A percentile compares a stretch with the other conserved stretches of the same genome.
These are phyloP conservation scores for Apodemia duryi DNA, from an alignment of 2,888 invertebrate genomes.

Conservation along the genomic window DNA sequence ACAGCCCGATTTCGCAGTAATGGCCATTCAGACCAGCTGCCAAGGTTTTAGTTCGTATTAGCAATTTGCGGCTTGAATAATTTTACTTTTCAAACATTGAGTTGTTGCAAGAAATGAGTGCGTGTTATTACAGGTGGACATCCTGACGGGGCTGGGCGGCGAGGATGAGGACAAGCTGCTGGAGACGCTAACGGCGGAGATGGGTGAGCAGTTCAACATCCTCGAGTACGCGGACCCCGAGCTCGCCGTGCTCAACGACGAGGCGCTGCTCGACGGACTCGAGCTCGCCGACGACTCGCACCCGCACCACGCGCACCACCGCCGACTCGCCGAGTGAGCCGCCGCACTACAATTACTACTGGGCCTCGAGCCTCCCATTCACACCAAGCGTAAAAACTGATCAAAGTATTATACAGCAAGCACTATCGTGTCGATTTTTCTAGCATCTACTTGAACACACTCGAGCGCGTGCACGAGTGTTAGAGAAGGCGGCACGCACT, in stretches of 20 bases:
- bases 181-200: conserved; percentile 85
- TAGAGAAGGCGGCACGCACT: no score
- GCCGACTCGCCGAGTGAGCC: neutral
- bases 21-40: no score
- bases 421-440: no score
- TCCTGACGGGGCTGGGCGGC: conserved; percentile 89
- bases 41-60: no score
- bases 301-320: conserved; percentile 14
- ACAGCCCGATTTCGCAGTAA: no score
- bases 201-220: conserved; percentile 97
- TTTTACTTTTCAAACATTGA: neutral
- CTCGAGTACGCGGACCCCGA: conserved; percentile 97
- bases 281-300: conserved; percentile 87
- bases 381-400: neutral
- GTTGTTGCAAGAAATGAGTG: neutral
- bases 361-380: no score
- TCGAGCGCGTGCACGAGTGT: no score
- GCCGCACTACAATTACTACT: neutral
- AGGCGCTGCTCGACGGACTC: conserved; percentile 91
- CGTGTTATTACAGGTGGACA: conserved; percentile 79
- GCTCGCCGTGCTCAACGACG: conserved; percentile 88
- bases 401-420: no score
- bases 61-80: no score
- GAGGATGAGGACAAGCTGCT: conserved; percentile 94
- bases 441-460: no score